Base-by-base conservation (phyloP, 2,113 vertebrate species). In the Apteryx mantelli region DNA sequence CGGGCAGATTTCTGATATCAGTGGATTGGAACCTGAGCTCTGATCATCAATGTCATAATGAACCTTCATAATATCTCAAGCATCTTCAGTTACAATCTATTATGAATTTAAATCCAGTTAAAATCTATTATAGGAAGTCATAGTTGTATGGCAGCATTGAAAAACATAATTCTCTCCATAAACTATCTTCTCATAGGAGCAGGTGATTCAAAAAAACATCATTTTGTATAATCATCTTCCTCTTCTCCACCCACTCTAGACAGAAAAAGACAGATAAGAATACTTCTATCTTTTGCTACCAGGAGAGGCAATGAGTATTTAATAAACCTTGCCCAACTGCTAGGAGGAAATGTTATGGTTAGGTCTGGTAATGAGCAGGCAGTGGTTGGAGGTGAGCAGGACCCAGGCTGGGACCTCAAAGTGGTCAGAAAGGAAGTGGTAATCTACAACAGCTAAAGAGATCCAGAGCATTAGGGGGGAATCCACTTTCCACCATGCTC, bases 381-480 rank as follows among this genome's bases (percentile, higher is more conserved):
- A 30, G 21, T 32, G 58, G 73, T 15, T 30, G 5, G 75, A 88
- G 25, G n/a, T 25, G 79, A 44, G 28, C 13, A 79, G 36, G 24
- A 91, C 20, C 36, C 81, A 79, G 78, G 53, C 22, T 28, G 11
- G 40, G 34, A 61, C 46, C 12, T 81, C 21, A 75, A 64, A 70
- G 13, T 16, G 56, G 46, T 53, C 5, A 64, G 36, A 81, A 71
- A 53, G 21, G 48, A 4, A 46, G 4, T 4, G 60, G 48, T 53
- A 66, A 26, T 26, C 30, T 78, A 10, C 4, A 50, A 7, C 15
- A 88, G 30, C 22, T 75, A 40, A 60, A 80, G 48, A 79, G 14
- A 42, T 71, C 10, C 24, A 8, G 5, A 2, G 9, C 1, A 8
- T 8, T 2, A 3, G 10, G 9, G 4, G 4, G 4, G 2, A 82